phyloP scores from a whole-genome alignment of 2,888 invertebrate genomes.

The Scaeva pyrastri region DNA sequence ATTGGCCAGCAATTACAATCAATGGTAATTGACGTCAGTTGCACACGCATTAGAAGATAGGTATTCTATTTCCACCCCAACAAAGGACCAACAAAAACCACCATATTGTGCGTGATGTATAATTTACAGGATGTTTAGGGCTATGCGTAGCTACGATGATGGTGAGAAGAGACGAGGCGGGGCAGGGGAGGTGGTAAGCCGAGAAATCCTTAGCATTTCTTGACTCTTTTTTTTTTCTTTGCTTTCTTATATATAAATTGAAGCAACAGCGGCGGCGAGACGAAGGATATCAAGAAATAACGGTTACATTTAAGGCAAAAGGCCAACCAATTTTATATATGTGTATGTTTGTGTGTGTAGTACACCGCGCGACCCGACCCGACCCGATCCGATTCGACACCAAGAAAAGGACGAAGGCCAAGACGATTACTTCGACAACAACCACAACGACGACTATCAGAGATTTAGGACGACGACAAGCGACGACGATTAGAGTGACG shows the following conservation, averaged over 20 bases:
- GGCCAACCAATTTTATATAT: slow-evolving; percentile 12
- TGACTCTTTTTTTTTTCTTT: background rate
- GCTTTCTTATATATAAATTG: background rate
- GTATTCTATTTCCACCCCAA: background rate
- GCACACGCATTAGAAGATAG: slow-evolving; percentile 32
- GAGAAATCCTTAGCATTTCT: slow-evolving; percentile 19
- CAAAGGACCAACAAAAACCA: slow-evolving; percentile 9
- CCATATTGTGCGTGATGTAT: slow-evolving; percentile 34
- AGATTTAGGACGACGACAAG: background rate
- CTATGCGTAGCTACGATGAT: too few relatives aligned
- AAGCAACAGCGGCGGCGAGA: slow-evolving; percentile 46
- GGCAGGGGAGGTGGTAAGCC: background rate
- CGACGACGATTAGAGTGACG: background rate
- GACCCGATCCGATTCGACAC: background rate
- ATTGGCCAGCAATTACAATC: slow-evolving; percentile 60
- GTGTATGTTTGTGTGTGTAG: too few relatives aligned
- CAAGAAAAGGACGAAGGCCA: background rate
- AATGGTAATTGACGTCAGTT: slow-evolving; percentile 64
- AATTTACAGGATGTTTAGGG: slow-evolving; percentile 18
- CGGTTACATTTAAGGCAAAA: slow-evolving; percentile 14
- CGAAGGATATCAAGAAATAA: background rate
- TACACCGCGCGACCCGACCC: slow-evolving; percentile 8
- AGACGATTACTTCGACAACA: background rate
- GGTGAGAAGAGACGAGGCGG: background rate
- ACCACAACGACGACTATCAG: background rate